Base-by-base conservation (phyloP, 2,888 invertebrate genomes). In the Ophion ventricosus region DNA sequence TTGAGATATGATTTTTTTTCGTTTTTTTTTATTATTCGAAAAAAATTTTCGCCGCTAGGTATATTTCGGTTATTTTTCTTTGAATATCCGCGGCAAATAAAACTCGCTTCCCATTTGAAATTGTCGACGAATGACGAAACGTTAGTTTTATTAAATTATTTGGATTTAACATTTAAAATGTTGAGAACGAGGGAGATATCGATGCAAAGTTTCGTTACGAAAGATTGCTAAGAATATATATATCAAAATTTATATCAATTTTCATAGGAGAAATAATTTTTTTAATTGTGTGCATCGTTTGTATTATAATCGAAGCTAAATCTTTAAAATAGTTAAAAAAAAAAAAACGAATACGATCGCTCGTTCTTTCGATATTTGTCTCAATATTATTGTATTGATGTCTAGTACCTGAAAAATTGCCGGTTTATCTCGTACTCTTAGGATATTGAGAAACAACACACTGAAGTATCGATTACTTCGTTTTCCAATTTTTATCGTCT, bases 11-110 rank as follows among this genome's bases (percentile, higher is more conserved):
- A 29, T 66, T 40, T 56, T 69, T 29, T 20, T 25, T 57, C 23
- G 67, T 49, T 14, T 63, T 69, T 54, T n/a, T 49, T 63, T n/a
- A n/a, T n/a, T n/a, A n/a, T n/a, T n/a, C n/a, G n/a, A n/a, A n/a
- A n/a, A n/a, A n/a, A n/a, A n/a, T n/a, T n/a, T n/a, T 59, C 3
- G 25, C 43, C 66, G 2, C 2, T 35, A 35, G 35, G 4, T 11
- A 40, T 7, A 49, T 54, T 23, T 59, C 29, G n/a, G 59, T 40
- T 43, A 23, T 72, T 72, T 77, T 67, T 72, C 57, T 72, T 66
- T 73, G 66, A 40, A 73, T 69, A 35, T 61, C n/a, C 26, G 17
- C 49, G n/a, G 40, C 66, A 67, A 80, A 67, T 10, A 11, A 14
- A 67, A 67, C 17, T 20, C 49, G 17, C 1, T 11, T 14, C 49